phyloP scores from a whole-genome alignment of 64 coral and sea anemone genomes.

The Pocillopora verrucosa region DNA sequence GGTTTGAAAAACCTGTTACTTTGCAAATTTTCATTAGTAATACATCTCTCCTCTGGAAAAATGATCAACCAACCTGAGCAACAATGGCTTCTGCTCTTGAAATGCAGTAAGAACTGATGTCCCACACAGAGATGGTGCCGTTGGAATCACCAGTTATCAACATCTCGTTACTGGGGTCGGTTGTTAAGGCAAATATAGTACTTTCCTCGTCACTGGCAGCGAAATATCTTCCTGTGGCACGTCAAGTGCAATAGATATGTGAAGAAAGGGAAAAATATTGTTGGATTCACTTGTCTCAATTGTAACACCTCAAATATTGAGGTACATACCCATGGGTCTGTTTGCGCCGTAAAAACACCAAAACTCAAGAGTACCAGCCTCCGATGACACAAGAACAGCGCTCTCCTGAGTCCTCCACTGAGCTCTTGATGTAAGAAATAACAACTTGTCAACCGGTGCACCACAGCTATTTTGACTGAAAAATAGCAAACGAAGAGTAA shows the following conservation, averaged over 20 bases:
- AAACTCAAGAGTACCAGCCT: constrained; percentile 86
- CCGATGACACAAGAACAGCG: constrained; percentile 88
- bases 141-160: constrained; percentile 80
- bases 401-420: constrained; percentile 84
- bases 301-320: background rate
- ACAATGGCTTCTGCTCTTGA: constrained; percentile 77
- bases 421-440: constrained; percentile 85
- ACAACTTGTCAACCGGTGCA: constrained; percentile 68
- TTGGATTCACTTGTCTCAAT: background rate
- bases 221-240: constrained; percentile 68
- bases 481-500: background rate
- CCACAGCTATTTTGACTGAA: background rate
- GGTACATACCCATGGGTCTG: constrained; percentile 75
- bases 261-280: background rate
- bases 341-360: constrained; percentile 84
- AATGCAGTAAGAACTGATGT: constrained; percentile 92
- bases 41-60: no score
- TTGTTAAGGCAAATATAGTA: constrained; percentile 66
- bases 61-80: constrained; percentile 49
- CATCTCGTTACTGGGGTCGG: constrained; percentile 71
- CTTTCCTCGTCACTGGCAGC: constrained; percentile 62
- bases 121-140: constrained; percentile 85
- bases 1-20: background rate
- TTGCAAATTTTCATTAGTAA: no score
- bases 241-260: background rate